Evolutionary conservation across 2,113 vertebrate species (phyloP), one percentile per base, ranked within the genome.

Genomic region (Hiodon tergisus): DNA sequence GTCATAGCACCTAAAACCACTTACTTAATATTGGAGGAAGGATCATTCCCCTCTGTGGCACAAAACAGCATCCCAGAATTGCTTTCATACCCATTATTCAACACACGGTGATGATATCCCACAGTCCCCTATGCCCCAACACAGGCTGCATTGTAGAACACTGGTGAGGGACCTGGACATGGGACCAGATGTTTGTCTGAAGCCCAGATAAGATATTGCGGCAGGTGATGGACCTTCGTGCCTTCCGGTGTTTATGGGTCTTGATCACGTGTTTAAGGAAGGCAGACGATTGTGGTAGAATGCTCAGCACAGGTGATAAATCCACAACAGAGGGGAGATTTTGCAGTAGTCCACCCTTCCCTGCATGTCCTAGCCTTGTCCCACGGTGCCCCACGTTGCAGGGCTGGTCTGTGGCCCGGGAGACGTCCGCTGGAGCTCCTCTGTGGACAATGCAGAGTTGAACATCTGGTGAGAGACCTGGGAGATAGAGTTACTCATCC

Each of bases 381-480:
- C 31, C 31, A 6, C 48, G 14, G 66, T 14, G 13, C 17, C 14
- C 11, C 50, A 2, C 7, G 13, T 69, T 52, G 2, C 13, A 4
- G 47, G 65, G 3, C 8, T 8, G 8, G 46, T 67, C 6, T 46
- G 47, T 3, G 13, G 11, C 0, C 9, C 0, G 47, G 48, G 17
- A 17, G 51, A 11, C 4, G 16, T 50, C 10, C 11, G 61, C 10
- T 31, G 6, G 6, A 13, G 16, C 11, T 47, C 50, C 3, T 48
- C 31, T n/a, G 59, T 81, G 75, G 80, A 80, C 73, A 79, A 84
- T 13, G 63, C 61, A 82, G 79, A 84, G 84, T 77, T 83, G 76
- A 87, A 87, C 88, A 86, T 87, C 83, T 87, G 80, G 77, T 75
- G 67, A 72, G 71, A 78, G 79, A 76, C 69, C 72, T 73, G 47